Percentiles rank a stretch among this genome's conserved stretches.
Conservation (phyloP, 2,888 invertebrate genomes). For the Pasiphila rectangulata region DNA sequence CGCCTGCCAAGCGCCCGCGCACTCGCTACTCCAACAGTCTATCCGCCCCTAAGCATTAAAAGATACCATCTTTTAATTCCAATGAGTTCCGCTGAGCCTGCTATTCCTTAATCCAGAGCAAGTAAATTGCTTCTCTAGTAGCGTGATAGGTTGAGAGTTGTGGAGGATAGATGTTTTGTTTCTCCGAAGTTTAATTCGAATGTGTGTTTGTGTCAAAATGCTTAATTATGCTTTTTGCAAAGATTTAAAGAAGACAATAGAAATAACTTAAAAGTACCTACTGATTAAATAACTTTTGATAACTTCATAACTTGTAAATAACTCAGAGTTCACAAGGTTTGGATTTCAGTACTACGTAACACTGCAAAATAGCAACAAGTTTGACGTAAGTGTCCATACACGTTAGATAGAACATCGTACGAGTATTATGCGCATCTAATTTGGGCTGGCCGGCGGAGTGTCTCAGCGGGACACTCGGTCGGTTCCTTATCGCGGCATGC, state of each 20-base stretch:
- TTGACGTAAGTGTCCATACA: constrained; percentile 43
- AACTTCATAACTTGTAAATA: no score
- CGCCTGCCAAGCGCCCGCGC: constrained; percentile 44
- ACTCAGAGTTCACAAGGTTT: no score
- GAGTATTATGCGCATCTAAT: constrained; percentile 79
- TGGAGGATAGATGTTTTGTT: constrained; percentile 1
- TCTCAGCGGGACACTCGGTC: constrained; percentile 50
- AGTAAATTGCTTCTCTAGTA: constrained; percentile 28
- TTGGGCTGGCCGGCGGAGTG: constrained; percentile 50
- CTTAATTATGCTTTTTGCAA: no score
- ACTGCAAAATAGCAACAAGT: constrained; percentile 9
- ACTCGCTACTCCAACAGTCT: constrained; percentile 36
- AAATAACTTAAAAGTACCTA: no score
- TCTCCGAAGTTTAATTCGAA: background rate
- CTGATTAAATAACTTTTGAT: no score
- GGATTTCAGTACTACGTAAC: no score
- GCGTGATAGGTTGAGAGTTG: constrained; percentile 18
- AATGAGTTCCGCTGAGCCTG: constrained; percentile 34
- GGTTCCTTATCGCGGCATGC: constrained; percentile 58
- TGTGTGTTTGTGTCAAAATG: background rate
- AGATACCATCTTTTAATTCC: constrained; percentile 57
- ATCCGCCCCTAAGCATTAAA: constrained; percentile 47
- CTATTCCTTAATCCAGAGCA: constrained; percentile 24
- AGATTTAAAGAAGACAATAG: no score
- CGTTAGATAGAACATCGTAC: constrained; percentile 35